These are phyloP conservation scores for Myotis brandtii DNA, from an alignment of 2,113 vertebrate species.

Conservation along the genomic window DNA sequence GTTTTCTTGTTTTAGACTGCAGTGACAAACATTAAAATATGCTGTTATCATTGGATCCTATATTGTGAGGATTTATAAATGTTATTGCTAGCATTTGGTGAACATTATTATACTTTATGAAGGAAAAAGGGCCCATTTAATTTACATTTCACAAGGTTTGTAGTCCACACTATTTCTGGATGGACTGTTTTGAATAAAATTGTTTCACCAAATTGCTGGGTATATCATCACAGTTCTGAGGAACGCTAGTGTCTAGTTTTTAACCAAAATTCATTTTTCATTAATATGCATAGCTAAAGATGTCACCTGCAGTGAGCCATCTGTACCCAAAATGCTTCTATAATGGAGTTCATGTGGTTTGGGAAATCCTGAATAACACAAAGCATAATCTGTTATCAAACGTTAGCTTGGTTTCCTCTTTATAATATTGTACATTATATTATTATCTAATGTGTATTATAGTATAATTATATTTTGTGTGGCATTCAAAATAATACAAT, in stretches of 20 bases:
- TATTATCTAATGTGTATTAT: not conserved
- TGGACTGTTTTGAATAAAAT: slow-evolving; percentile 3
- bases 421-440: not conserved
- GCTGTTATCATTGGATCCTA: not conserved
- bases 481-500: not conserved
- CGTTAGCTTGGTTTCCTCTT: not conserved
- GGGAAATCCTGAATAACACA: not conserved
- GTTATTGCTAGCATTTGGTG: not conserved
- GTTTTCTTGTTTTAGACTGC: slow-evolving; percentile 3
- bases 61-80: slow-evolving; percentile 5
- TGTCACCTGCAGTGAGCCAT: not conserved
- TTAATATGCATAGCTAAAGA: slow-evolving; percentile 43
- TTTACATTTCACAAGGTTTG: not conserved
- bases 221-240: slow-evolving; percentile 10
- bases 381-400: not conserved
- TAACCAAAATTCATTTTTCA: slow-evolving; percentile 41
- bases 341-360: not conserved
- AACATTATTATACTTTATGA: not conserved
- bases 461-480: not conserved
- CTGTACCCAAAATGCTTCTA: slow-evolving; percentile 1
- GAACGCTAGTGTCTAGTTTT: slow-evolving; percentile 45
- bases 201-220: not conserved
- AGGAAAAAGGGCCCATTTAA: not conserved
- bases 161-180: not conserved
- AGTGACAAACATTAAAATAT: not conserved